Base-by-base conservation (phyloP, 2,888 invertebrate species). In the Teleiodes luculella region DNA sequence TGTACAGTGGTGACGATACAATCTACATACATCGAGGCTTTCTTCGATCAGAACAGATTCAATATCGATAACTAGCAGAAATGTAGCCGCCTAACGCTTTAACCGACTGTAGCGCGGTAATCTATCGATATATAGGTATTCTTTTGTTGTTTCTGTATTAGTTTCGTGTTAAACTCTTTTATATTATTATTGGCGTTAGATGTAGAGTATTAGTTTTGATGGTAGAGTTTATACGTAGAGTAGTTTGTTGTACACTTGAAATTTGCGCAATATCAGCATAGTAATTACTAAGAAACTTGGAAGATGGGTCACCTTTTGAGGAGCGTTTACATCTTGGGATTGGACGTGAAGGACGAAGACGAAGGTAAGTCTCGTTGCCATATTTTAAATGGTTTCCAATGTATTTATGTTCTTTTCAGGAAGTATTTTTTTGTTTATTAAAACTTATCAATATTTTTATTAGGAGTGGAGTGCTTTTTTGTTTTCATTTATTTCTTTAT, bases 31-130 rank as follows among this genome's bases (percentile, higher is more conserved):
- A 74, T 70, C 65, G 65, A 64, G 69, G 74, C 82, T 80, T 78
- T 76, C 77, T 74, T 65, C 64, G 66, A 64, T 59, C 67, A 61
- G 65, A 71, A 74, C 69, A 72, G 76, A 66, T 43, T 28, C n/a
- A 28, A 64, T 57, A 63, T 68, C 60, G 55, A 59, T 57, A 61
- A 73, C 65, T 67, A 68, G 77, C 66, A 74, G 89, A 87, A 72
- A 89, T 89, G 89, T 89, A 89, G 89, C 85, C 88, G 64, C 66
- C 75, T 79, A 79, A 64, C 60, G 69, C 63, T 63, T 66, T 52
- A 61, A 71, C 88, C 88, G 88, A 87, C 87, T 79, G 39, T 41
- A 63, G 83, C 66, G 86, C 88, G 88, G 89, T 86, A 76, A 68
- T 65, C 24, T 11, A 28, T 62, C 61, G 63, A 63, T 59, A 55